Percentiles rank a stretch among this genome's conserved stretches.
Conservation (phyloP, 1,140 invertebrate species). For the Drosophila erecta region DNA sequence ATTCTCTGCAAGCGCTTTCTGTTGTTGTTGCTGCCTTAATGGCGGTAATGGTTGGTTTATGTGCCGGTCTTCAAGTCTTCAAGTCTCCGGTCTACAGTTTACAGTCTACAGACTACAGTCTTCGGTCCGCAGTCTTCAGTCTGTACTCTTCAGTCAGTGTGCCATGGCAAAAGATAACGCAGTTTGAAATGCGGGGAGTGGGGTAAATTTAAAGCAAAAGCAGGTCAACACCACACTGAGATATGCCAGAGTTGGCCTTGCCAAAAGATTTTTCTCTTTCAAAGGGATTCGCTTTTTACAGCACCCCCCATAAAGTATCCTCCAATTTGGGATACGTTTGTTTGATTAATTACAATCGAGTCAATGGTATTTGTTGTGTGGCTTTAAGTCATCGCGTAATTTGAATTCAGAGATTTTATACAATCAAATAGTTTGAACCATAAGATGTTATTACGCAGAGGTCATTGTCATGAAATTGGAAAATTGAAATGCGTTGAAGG, state of each 20-base stretch:
- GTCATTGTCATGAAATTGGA: slow-evolving; percentile 53
- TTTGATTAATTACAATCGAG: not conserved
- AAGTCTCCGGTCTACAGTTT: slow-evolving; percentile 11
- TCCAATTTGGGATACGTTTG: not conserved
- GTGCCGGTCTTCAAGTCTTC: slow-evolving; percentile 24
- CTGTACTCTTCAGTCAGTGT: slow-evolving; percentile 17
- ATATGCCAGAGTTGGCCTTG: slow-evolving; percentile 34
- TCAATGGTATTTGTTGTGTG: no score
- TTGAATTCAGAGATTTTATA: not conserved
- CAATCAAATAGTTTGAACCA: not conserved
- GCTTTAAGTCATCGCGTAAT: no score
- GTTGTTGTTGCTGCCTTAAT: slow-evolving; percentile 25
- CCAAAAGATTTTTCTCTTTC: not conserved
- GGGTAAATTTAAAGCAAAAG: slow-evolving; percentile 27
- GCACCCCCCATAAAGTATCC: not conserved
- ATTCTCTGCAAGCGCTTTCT: slow-evolving; percentile 24
- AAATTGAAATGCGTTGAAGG: slow-evolving; percentile 5
- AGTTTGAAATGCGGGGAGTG: slow-evolving; percentile 5
- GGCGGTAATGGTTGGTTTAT: slow-evolving; percentile 43
- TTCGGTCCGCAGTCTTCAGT: slow-evolving; percentile 1
- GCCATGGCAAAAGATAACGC: slow-evolving; percentile 48
- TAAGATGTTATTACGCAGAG: slow-evolving; percentile 23
- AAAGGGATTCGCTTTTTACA: not conserved
- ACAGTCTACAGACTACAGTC: slow-evolving; percentile 5
- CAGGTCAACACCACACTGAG: slow-evolving; percentile 36